Evolutionary conservation across 2,113 vertebrate genomes (phyloP).

Genomic region (Scomber colias): DNA sequence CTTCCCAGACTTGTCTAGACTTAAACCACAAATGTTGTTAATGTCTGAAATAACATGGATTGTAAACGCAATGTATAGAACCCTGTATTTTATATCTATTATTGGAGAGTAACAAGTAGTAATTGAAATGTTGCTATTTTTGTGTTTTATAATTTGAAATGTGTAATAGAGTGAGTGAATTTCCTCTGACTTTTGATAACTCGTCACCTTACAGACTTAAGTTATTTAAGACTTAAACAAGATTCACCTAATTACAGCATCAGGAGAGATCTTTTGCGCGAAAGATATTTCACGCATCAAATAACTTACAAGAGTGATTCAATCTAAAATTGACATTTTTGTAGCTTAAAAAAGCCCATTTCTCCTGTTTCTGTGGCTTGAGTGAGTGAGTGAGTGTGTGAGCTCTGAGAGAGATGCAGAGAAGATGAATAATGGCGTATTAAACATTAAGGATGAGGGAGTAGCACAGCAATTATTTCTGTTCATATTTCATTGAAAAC

Average conservation of each 20-base stretch:
- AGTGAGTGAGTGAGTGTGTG: conserved; percentile 19
- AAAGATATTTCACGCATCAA: conserved; percentile 11
- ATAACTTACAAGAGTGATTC: conserved; percentile 13
- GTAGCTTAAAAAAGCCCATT: conserved; percentile 31
- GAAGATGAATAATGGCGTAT: conserved; percentile 78
- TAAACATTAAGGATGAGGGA: conserved; percentile 82
- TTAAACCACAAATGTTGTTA: neutral
- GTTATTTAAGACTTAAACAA: neutral
- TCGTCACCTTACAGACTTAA: neutral
- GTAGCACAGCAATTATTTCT: conserved; percentile 82
- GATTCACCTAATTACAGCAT: neutral
- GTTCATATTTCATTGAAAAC: conserved; percentile 83
- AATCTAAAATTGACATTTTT: conserved; percentile 21
- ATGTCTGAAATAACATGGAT: neutral
- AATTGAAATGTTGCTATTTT: neutral
- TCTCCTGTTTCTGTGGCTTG: conserved; percentile 26
- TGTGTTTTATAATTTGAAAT: neutral
- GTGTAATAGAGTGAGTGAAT: neutral
- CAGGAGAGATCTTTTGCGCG: neutral
- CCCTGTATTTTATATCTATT: neutral
- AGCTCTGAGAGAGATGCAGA: conserved; percentile 33
- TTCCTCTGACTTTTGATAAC: neutral
- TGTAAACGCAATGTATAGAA: neutral
- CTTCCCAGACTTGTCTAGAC: neutral
- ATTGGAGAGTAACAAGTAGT: conserved; percentile 3